Conservation (phyloP, 2,797 vertebrate species). For the Tragelaphus oryx region DNA sequence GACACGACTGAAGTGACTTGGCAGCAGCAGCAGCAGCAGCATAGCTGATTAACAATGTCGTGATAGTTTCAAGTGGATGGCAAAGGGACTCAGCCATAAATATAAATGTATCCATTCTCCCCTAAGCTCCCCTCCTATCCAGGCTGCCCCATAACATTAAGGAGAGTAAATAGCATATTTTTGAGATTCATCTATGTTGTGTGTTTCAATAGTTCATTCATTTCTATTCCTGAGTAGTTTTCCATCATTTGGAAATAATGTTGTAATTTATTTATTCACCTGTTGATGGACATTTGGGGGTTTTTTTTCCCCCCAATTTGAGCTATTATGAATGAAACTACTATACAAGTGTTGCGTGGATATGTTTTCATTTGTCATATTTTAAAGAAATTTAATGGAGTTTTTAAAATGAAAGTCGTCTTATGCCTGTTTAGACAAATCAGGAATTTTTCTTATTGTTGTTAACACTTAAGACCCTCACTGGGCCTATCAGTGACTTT, state of each 20-base stretch:
- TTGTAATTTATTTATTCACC: background rate
- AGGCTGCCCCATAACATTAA: background rate
- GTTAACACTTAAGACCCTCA: background rate
- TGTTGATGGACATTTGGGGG: background rate
- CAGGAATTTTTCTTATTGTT: background rate
- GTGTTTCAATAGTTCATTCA: background rate
- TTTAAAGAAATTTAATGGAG: background rate
- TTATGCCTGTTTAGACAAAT: background rate
- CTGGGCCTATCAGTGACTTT: background rate
- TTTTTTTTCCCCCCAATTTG: background rate
- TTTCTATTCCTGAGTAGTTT: background rate
- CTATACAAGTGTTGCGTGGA: background rate
- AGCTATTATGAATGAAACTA: background rate
- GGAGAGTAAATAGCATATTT: background rate
- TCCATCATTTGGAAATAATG: background rate
- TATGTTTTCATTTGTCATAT: background rate
- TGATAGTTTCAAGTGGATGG: background rate
- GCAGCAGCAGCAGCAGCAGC: no score
- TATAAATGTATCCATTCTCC: background rate
- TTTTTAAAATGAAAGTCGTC: background rate
- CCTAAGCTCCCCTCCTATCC: background rate
- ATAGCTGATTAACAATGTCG: background rate
- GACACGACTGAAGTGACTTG: no score
- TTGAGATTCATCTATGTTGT: background rate
- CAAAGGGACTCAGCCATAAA: background rate